These are phyloP conservation scores for Cistogaster globosa DNA, from an alignment of 2,888 invertebrate species.

Conservation along the genomic window DNA sequence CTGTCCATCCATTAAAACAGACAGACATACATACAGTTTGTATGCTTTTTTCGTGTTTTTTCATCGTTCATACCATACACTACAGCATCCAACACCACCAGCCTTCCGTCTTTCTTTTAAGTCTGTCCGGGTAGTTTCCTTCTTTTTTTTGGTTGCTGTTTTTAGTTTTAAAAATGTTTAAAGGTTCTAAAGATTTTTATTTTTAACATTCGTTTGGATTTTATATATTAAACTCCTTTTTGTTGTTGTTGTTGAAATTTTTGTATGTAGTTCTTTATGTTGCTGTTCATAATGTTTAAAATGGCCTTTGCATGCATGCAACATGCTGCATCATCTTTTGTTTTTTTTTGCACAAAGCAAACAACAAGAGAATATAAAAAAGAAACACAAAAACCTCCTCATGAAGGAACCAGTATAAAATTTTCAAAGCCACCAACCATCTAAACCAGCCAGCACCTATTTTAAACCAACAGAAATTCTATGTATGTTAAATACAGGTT, in stretches of 20 bases:
- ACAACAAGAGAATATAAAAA: conserved; percentile 18
- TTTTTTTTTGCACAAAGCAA: conserved; percentile 23
- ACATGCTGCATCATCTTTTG: conserved; percentile 62
- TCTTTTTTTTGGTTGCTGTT: conserved; percentile 8
- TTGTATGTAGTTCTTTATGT: conserved; percentile 35
- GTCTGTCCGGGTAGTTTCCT: conserved; percentile 39
- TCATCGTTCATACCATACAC: conserved; percentile 19
- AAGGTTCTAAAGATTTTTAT: conserved; percentile 70
- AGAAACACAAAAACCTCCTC: conserved; percentile 55
- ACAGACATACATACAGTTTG: conserved; percentile 7
- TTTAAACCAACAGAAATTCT: conserved; percentile 57
- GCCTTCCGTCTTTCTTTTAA: conserved; percentile 28
- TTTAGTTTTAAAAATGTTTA: conserved; percentile 66
- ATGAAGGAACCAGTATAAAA: conserved; percentile 65
- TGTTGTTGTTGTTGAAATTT: neutral
- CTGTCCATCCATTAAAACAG: conserved; percentile 28
- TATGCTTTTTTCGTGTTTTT: conserved; percentile 34
- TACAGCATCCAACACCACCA: conserved; percentile 39
- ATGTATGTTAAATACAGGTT: conserved; percentile 68
- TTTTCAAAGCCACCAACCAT: conserved; percentile 51
- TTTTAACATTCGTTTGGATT: conserved; percentile 59
- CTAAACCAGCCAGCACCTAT: conserved; percentile 58
- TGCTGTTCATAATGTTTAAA: conserved; percentile 67
- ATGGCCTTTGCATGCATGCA: conserved; percentile 70
- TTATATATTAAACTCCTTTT: conserved; percentile 73